Conservation (phyloP, 2,113 vertebrate genomes). For the Nanorana parkeri region DNA sequence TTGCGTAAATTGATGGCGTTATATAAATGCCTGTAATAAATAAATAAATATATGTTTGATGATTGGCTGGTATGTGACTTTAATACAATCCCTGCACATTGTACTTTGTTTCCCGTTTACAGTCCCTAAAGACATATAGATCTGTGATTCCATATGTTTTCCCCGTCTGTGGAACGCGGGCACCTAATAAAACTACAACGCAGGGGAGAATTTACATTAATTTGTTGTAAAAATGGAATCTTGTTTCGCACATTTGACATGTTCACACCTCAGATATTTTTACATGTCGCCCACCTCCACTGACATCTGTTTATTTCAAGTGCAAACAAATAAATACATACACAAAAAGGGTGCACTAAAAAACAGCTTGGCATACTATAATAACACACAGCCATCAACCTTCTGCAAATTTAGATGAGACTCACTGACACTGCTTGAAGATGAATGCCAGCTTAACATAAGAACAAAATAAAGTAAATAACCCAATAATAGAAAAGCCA, state of each 20-base stretch:
- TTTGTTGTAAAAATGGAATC: background rate
- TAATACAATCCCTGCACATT: background rate
- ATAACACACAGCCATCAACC: background rate
- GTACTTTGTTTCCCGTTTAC: background rate
- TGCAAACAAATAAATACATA: constrained; percentile 49
- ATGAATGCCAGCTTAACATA: too few relatives aligned
- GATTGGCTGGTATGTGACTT: background rate
- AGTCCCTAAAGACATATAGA: background rate
- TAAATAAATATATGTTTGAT: too few relatives aligned
- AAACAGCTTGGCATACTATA: background rate
- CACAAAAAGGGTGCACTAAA: background rate
- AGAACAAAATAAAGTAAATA: too few relatives aligned
- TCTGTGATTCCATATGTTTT: constrained; percentile 31
- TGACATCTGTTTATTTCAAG: constrained; percentile 43
- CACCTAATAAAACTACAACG: constrained; percentile 2
- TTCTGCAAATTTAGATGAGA: constrained; percentile 25
- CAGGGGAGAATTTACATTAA: background rate
- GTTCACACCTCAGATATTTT: constrained; percentile 46
- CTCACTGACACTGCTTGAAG: background rate
- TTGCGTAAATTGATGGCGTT: too few relatives aligned
- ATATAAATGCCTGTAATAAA: too few relatives aligned
- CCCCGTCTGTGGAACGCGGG: constrained; percentile 5
- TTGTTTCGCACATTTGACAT: constrained; percentile 35
- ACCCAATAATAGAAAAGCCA: too few relatives aligned
- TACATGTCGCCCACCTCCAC: background rate